Evolutionary conservation across 1,140 invertebrate species (phyloP).

Genomic region (Tigriopus japonicus): DNA sequence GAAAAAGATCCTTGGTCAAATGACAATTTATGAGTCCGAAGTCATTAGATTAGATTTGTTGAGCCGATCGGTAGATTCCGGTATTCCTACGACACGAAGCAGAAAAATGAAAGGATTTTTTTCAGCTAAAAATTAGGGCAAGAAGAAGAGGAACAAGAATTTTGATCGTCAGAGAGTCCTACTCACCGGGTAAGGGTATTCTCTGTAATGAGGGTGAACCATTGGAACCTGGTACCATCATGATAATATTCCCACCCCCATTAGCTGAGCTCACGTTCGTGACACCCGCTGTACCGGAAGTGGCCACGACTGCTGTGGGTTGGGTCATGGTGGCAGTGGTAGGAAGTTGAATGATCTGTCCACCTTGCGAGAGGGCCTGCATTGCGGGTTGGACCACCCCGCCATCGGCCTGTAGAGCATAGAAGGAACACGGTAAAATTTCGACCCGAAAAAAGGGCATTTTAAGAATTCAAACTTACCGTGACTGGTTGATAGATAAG

Average conservation of each 20-base stretch:
- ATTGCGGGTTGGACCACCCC: slow-evolving; percentile 1
- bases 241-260: slow-evolving; percentile 7
- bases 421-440: no score
- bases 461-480: slow-evolving; percentile 19
- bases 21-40: no score
- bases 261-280: not conserved
- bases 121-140: no score
- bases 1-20: not conserved
- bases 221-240: slow-evolving; percentile 39
- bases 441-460: no score
- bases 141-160: no score
- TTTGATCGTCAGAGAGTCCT: no score
- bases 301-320: not conserved
- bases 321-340: not conserved
- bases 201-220: slow-evolving; percentile 38
- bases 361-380: not conserved
- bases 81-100: no score
- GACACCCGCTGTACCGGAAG: not conserved
- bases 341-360: slow-evolving; percentile 13
- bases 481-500: slow-evolving; percentile 68
- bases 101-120: no score
- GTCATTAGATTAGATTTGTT: no score
- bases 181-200: slow-evolving; percentile 34
- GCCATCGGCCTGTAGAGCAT: slow-evolving; percentile 35
- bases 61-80: no score